These are phyloP conservation scores for Venusia cambrica DNA, from an alignment of 2,888 invertebrate species.

Conservation along the genomic window DNA sequence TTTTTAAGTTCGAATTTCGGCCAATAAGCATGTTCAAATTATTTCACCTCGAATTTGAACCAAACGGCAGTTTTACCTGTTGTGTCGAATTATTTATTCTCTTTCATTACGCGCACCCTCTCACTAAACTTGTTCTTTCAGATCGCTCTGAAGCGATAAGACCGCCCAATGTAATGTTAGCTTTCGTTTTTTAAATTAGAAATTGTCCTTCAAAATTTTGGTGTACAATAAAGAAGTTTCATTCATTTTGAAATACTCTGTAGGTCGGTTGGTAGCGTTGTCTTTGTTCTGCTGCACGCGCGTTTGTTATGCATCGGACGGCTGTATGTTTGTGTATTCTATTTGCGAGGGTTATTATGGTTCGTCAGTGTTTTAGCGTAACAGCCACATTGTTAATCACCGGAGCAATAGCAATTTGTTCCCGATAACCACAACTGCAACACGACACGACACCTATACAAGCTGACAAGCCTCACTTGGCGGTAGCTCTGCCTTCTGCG, in stretches of 20 bases:
- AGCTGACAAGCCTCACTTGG: slow-evolving; percentile 59
- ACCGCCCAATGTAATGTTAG: too few relatives aligned
- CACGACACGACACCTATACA: slow-evolving; percentile 60
- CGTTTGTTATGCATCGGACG: slow-evolving; percentile 34
- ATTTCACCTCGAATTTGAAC: slow-evolving; percentile 34
- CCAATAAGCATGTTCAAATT: too few relatives aligned
- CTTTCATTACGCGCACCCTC: too few relatives aligned
- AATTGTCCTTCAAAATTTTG: too few relatives aligned
- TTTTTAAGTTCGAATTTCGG: too few relatives aligned
- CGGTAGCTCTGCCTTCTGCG: too few relatives aligned
- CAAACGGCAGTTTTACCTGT: slow-evolving; percentile 39
- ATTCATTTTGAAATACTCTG: too few relatives aligned
- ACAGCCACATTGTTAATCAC: slow-evolving; percentile 57
- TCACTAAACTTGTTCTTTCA: too few relatives aligned
- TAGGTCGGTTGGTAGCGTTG: slow-evolving; percentile 39
- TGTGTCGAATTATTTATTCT: slow-evolving; percentile 43
- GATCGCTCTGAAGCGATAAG: too few relatives aligned
- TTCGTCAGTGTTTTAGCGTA: slow-evolving; percentile 35
- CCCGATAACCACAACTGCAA: slow-evolving; percentile 70
- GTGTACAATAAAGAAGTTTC: too few relatives aligned
- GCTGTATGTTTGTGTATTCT: slow-evolving; percentile 38
- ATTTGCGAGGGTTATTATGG: slow-evolving; percentile 35
- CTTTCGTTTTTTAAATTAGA: too few relatives aligned
- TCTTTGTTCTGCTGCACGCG: slow-evolving; percentile 38
- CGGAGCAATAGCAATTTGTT: slow-evolving; percentile 68